phyloP scores from a whole-genome alignment of 2,888 invertebrate genomes.

The Plemyria rubiginata region DNA sequence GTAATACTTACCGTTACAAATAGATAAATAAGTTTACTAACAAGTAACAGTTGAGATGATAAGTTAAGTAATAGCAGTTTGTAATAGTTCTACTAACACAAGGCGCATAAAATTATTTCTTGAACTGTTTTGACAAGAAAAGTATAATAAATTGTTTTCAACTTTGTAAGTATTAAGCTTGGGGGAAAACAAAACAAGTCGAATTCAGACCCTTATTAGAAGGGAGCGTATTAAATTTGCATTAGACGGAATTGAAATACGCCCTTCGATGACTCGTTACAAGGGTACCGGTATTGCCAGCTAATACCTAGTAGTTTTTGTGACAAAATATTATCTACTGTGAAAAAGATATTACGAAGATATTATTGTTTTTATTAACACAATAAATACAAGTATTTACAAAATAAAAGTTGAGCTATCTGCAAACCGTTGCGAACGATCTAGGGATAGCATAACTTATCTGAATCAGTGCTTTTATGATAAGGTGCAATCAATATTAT shows the following conservation, averaged over 20 bases:
- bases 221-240: constrained; percentile 83
- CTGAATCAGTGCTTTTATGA: no score
- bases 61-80: not conserved
- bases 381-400: no score
- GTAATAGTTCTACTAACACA: not conserved
- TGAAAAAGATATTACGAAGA: not conserved
- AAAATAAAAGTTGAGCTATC: no score
- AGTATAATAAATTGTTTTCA: constrained; percentile 22
- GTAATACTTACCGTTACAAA: no score
- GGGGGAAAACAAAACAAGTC: constrained; percentile 77
- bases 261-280: constrained; percentile 79
- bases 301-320: not conserved
- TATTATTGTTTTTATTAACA: no score
- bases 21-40: no score
- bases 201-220: constrained; percentile 71
- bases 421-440: no score
- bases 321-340: not conserved
- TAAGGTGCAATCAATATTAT: no score
- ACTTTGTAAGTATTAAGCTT: constrained; percentile 25
- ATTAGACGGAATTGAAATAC: constrained; percentile 83
- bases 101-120: not conserved
- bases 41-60: no score
- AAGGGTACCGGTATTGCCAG: constrained; percentile 32
- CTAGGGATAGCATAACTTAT: no score
- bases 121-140: constrained; percentile 13